phyloP scores from a whole-genome alignment of 2,888 invertebrate species.

The Stegana nigrithorax region DNA sequence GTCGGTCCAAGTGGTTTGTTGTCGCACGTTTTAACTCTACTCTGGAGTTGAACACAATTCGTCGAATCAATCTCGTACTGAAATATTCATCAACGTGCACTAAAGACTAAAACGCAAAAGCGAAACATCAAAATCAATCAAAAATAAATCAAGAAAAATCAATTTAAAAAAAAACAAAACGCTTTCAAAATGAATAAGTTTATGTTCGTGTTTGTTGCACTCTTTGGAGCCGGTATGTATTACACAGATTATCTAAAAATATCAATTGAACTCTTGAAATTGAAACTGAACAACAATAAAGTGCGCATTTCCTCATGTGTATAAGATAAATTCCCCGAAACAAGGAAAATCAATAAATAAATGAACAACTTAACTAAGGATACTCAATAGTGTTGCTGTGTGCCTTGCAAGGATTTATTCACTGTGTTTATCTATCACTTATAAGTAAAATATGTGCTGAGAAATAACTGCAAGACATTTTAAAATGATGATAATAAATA shows the following conservation, averaged over 20 bases:
- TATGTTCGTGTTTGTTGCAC: conserved; percentile 73
- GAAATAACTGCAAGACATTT: too few relatives aligned
- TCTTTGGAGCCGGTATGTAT: conserved; percentile 78
- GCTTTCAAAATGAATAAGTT: conserved; percentile 68
- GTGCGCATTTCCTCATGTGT: not conserved
- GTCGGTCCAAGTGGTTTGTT: conserved; percentile 68
- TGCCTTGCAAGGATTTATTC: not conserved
- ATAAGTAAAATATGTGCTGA: too few relatives aligned
- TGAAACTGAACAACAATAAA: not conserved
- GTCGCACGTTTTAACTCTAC: conserved; percentile 37
- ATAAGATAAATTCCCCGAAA: not conserved
- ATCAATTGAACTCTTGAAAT: not conserved
- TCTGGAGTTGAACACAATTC: too few relatives aligned
- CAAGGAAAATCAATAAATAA: too few relatives aligned
- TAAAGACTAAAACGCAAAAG: conserved; percentile 32
- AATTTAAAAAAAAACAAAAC: conserved; percentile 30
- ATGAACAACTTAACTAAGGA: not conserved
- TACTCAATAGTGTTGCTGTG: not conserved
- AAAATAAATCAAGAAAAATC: conserved; percentile 29
- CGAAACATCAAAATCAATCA: conserved; percentile 32
- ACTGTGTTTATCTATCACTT: too few relatives aligned
- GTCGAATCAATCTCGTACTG: too few relatives aligned
- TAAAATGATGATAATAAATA: too few relatives aligned
- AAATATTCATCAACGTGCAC: too few relatives aligned
- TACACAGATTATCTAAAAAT: too few relatives aligned